Evolutionary conservation across 2,113 vertebrate species (phyloP).

Genomic region (Seriola aureovittata): DNA sequence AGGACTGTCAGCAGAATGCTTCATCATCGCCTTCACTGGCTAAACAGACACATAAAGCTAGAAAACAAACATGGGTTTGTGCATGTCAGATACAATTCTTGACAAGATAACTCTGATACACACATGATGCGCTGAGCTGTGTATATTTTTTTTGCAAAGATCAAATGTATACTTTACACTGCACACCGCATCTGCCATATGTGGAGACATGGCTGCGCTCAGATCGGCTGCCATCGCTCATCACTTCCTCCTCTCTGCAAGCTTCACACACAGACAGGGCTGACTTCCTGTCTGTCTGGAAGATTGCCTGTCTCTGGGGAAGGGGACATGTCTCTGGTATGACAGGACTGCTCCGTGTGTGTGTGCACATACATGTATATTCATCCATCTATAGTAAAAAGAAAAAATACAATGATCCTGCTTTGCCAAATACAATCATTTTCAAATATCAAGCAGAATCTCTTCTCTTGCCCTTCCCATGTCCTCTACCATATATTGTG

Average conservation of each 20-base stretch:
- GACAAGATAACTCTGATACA: constrained; percentile 26
- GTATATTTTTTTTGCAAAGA: constrained; percentile 37
- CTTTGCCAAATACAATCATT: constrained; percentile 32
- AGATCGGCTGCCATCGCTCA: constrained; percentile 66
- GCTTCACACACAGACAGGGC: constrained; percentile 52
- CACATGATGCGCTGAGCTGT: constrained; percentile 19
- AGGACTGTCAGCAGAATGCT: constrained; percentile 37
- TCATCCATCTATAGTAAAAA: constrained; percentile 27
- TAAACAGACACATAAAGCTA: constrained; percentile 18
- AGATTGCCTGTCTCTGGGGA: constrained; percentile 59
- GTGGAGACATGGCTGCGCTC: constrained; percentile 47
- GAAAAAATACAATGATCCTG: constrained; percentile 21
- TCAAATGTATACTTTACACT: constrained; percentile 52
- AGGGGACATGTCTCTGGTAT: constrained; percentile 56
- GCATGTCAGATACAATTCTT: constrained; percentile 21
- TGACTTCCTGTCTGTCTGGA: constrained; percentile 76
- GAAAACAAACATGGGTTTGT: constrained; percentile 40
- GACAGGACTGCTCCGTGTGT: constrained; percentile 43
- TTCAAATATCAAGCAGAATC: constrained; percentile 31
- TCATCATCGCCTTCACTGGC: constrained; percentile 11
- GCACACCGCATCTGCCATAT: constrained; percentile 52
- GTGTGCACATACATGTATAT: background rate
- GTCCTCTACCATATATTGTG: constrained; percentile 54
- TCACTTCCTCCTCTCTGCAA: constrained; percentile 51
- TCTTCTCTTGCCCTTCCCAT: constrained; percentile 48